These are phyloP conservation scores for Tanytarsus gracilentus DNA, from an alignment of 2,888 invertebrate genomes.

Conservation along the genomic window DNA sequence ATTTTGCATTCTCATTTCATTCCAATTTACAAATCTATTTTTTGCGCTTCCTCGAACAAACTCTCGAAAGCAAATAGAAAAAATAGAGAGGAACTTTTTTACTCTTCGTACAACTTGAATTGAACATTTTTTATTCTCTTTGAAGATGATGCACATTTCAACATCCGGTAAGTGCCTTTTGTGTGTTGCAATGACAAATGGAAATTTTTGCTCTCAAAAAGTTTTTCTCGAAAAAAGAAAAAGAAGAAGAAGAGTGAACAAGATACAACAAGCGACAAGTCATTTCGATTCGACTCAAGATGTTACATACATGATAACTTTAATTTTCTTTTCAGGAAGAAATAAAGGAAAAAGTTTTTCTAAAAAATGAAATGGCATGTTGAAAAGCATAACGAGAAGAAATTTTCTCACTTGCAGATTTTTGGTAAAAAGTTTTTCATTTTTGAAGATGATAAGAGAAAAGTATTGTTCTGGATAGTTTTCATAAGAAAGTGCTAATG, in stretches of 20 bases:
- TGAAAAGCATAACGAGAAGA: slow-evolving; percentile 5
- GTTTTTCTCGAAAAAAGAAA: background rate
- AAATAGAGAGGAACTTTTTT: too few species aligned
- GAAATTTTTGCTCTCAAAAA: background rate
- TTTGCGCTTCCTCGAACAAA: too few species aligned
- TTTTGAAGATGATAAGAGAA: background rate
- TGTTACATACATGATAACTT: slow-evolving; percentile 24
- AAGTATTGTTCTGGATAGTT: too few species aligned
- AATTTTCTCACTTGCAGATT: slow-evolving; percentile 2
- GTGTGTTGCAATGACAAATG: background rate
- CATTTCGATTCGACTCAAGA: slow-evolving; percentile 12
- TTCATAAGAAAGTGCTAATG: too few species aligned
- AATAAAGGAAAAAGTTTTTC: slow-evolving; percentile 3
- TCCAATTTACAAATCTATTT: slow-evolving; percentile 25
- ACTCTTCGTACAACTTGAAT: background rate
- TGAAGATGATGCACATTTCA: background rate
- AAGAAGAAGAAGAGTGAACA: background rate
- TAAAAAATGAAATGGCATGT: background rate
- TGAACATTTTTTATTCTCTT: background rate
- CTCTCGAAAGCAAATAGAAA: too few species aligned
- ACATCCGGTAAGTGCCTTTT: background rate
- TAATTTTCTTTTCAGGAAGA: background rate
- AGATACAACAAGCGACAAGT: slow-evolving; percentile 1
- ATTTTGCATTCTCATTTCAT: slow-evolving; percentile 14
- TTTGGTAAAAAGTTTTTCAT: background rate